Percentiles rank a stretch among this genome's conserved stretches.
These are phyloP conservation scores for Holacanthus passer DNA, from an alignment of 2,113 vertebrate genomes.

Conservation along the genomic window DNA sequence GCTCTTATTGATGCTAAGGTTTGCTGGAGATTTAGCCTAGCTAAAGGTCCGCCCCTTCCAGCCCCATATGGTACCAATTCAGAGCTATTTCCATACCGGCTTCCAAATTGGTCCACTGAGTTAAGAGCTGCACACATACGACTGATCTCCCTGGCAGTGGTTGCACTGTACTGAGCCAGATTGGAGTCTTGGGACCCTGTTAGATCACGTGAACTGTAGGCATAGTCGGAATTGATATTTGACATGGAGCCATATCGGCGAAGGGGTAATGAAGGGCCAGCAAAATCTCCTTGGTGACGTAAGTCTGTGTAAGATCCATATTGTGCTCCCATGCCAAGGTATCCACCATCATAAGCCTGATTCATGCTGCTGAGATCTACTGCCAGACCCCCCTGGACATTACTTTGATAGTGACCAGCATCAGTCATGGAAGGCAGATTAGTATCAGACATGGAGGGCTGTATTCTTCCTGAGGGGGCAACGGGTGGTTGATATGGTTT, in stretches of 20 bases:
- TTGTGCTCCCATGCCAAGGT: conserved; percentile 92
- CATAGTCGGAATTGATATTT: conserved; percentile 94
- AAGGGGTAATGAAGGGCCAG: conserved; percentile 90
- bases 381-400: conserved; percentile 88
- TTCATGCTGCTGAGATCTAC: conserved; percentile 93
- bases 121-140: conserved; percentile 98
- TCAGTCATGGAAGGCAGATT: conserved; percentile 88
- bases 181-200: conserved; percentile 91
- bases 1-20: conserved; percentile 88
- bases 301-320: conserved; percentile 97
- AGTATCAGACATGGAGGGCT: conserved; percentile 96
- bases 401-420: conserved; percentile 87
- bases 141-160: conserved; percentile 96
- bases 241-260: conserved; percentile 95
- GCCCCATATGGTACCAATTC: conserved; percentile 90
- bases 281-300: conserved; percentile 90
- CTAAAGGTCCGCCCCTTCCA: conserved; percentile 82
- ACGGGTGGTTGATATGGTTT: conserved; percentile 84
- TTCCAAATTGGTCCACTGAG: conserved; percentile 94
- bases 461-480: conserved; percentile 86
- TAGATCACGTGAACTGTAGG: conserved; percentile 87
- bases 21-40: conserved; percentile 86
- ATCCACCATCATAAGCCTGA: conserved; percentile 91
- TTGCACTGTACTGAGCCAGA: conserved; percentile 96
- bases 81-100: conserved; percentile 86